Percentiles rank a stretch among this genome's conserved stretches.
These are phyloP conservation scores for Rallus crepitans DNA, from an alignment of 2,797 vertebrate species.

Conservation along the genomic window DNA sequence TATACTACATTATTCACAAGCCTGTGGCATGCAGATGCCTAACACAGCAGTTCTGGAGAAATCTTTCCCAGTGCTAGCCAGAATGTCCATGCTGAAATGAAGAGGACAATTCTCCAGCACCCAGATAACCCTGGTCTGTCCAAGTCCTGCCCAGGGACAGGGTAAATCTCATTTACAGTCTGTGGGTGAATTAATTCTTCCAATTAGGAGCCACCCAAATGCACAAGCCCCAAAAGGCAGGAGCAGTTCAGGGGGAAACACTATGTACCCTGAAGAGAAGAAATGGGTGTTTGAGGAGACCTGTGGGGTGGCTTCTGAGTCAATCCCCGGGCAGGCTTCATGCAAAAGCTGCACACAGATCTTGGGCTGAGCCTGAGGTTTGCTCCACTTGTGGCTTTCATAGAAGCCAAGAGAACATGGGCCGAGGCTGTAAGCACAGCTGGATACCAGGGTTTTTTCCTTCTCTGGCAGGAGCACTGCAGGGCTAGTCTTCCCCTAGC, in stretches of 20 bases:
- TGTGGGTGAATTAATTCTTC: not conserved
- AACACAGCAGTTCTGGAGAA: not conserved
- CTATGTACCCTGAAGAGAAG: not conserved
- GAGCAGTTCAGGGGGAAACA: not conserved
- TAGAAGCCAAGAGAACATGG: not conserved
- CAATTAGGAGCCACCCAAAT: not conserved
- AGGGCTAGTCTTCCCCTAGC: not conserved
- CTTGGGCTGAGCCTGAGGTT: not conserved
- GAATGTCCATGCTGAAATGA: not conserved
- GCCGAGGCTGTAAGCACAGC: not conserved
- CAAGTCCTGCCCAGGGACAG: not conserved
- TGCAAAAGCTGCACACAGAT: not conserved
- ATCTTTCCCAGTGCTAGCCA: not conserved
- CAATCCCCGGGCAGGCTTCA: not conserved
- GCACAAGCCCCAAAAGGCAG: not conserved
- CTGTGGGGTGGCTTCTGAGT: not conserved
- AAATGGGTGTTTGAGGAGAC: accelerated
- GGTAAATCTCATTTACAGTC: not conserved
- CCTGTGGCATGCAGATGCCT: not conserved
- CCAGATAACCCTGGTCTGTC: not conserved
- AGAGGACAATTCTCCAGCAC: not conserved
- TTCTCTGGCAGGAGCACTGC: not conserved
- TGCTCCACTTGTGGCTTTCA: slow-evolving; percentile 16
- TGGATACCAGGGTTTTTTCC: not conserved
- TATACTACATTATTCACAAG: slow-evolving; percentile 27